These are phyloP conservation scores for Chaetops frenatus DNA, from an alignment of 2,113 vertebrate genomes.

Conservation along the genomic window DNA sequence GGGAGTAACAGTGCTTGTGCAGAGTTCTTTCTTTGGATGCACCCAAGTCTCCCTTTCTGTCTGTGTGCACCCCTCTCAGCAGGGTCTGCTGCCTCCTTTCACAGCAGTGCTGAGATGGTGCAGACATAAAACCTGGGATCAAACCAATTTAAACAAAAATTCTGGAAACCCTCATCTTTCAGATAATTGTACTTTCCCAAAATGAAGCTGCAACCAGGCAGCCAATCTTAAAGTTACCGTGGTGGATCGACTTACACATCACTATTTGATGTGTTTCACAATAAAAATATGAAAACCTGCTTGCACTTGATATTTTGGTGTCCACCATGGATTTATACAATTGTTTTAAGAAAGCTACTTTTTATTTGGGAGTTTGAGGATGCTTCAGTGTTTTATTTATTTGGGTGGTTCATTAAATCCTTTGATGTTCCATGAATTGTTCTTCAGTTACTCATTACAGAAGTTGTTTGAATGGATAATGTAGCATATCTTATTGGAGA, in stretches of 20 bases:
- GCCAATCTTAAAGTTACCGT: neutral
- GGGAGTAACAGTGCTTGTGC: neutral
- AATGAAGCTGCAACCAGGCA: neutral
- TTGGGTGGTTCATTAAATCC: slow-evolving; percentile 39
- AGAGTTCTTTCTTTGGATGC: neutral
- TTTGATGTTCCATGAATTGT: slow-evolving; percentile 31
- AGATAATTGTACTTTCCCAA: neutral
- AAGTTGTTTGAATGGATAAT: slow-evolving; percentile 44
- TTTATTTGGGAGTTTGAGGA: neutral
- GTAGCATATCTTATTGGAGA: slow-evolving; percentile 15
- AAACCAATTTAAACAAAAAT: neutral
- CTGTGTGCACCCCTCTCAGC: rapidly evolving
- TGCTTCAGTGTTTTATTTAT: neutral
- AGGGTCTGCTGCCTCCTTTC: neutral
- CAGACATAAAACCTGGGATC: neutral
- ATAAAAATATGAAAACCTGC: neutral
- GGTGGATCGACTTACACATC: neutral
- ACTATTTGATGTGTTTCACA: neutral
- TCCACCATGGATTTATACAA: neutral
- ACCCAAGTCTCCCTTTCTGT: neutral
- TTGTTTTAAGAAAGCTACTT: neutral
- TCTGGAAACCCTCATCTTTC: neutral
- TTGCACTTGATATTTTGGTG: neutral
- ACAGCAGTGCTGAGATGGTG: neutral
- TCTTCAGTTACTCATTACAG: neutral